Evolutionary conservation across 2,113 vertebrate genomes (phyloP).

Genomic region (Laticauda colubrina): DNA sequence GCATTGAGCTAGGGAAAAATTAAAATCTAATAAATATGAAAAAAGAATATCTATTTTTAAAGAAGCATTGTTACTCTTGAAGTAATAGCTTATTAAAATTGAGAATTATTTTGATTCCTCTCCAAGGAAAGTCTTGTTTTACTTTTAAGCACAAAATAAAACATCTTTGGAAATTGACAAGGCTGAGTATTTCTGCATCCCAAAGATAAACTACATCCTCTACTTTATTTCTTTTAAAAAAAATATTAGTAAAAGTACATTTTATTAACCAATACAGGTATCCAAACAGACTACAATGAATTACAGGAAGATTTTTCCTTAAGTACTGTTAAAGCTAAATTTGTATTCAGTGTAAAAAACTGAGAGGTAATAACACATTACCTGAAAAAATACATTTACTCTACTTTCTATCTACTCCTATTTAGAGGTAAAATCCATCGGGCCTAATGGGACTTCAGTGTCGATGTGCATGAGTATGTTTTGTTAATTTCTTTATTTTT

Average conservation of each 20-base stretch:
- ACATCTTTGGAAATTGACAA: background rate
- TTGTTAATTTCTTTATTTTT: background rate
- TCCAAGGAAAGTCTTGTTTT: background rate
- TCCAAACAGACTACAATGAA: conserved; percentile 50
- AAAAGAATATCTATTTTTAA: background rate
- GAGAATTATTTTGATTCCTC: background rate
- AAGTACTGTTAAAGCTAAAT: conserved; percentile 61
- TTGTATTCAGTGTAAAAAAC: conserved; percentile 78
- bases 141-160: background rate
- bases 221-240: no score
- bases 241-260: conserved; percentile 36
- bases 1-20: background rate
- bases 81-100: background rate
- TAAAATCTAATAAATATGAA: background rate
- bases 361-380: conserved; percentile 67
- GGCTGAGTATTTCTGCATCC: conserved; percentile 16
- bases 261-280: conserved; percentile 62
- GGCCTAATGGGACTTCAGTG: background rate
- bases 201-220: background rate
- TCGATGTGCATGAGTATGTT: background rate
- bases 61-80: background rate
- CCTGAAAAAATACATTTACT: conserved; percentile 41
- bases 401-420: background rate
- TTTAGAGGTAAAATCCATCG: background rate
- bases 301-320: conserved; percentile 28